Percentiles rank a stretch among this genome's conserved stretches.
Conservation (phyloP, 2,888 invertebrate species). For the Campoplex nolae region DNA sequence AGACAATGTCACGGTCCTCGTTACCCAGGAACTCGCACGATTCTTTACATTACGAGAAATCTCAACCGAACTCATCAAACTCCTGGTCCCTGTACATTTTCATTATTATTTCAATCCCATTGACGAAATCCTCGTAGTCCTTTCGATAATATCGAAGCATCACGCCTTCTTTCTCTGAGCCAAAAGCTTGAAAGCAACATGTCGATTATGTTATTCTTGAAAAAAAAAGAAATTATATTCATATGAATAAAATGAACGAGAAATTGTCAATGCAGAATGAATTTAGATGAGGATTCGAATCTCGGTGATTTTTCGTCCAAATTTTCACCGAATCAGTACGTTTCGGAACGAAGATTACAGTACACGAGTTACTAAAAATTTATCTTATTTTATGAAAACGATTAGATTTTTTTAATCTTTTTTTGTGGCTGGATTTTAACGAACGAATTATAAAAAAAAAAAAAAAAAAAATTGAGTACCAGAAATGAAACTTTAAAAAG, state of each 20-base stretch:
- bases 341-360: too few species aligned
- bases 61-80: background rate
- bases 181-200: background rate
- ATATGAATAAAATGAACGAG: background rate
- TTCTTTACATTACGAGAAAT: constrained; percentile 47
- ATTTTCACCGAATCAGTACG: too few species aligned
- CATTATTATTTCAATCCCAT: constrained; percentile 33
- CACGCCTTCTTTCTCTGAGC: background rate
- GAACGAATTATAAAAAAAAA: background rate
- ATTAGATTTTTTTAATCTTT: background rate
- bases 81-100: background rate
- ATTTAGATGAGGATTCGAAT: too few species aligned
- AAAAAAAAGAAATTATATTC: too few species aligned
- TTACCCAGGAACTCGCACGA: constrained; percentile 21
- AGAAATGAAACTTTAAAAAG: background rate
- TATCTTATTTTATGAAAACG: background rate
- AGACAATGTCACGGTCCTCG: constrained; percentile 30
- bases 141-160: background rate
- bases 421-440: background rate
- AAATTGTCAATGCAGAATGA: too few species aligned
- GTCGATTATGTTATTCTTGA: too few species aligned
- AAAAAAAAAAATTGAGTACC: background rate
- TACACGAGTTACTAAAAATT: too few species aligned
- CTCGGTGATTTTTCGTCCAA: too few species aligned
- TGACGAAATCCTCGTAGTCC: background rate